Evolutionary conservation across 2,888 invertebrate genomes (phyloP).

Genomic region (Drosophila mettleri): DNA sequence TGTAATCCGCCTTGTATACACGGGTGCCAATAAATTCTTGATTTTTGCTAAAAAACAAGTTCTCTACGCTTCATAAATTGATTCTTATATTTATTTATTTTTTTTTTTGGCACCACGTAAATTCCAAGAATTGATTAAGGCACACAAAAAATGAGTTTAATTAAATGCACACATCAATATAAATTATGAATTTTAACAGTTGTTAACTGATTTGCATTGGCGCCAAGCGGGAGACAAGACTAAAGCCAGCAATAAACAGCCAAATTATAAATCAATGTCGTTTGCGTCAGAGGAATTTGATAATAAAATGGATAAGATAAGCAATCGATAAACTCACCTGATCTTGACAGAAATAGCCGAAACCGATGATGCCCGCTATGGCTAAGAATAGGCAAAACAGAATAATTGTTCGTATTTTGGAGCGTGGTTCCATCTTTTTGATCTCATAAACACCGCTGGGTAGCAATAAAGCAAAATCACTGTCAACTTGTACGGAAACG

Average conservation of each 20-base stretch:
- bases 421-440: conserved; percentile 94
- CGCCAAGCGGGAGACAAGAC: conserved; percentile 50
- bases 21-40: conserved; percentile 49
- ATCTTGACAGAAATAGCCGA: conserved; percentile 95
- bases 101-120: conserved; percentile 12
- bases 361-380: conserved; percentile 93
- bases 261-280: conserved; percentile 44
- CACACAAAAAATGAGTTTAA: conserved; percentile 40
- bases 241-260: not conserved
- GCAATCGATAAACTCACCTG: conserved; percentile 87
- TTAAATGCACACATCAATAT: conserved; percentile 66
- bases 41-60: conserved; percentile 55
- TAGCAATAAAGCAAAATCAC: conserved; percentile 92
- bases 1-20: conserved; percentile 52
- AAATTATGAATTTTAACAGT: conserved; percentile 64
- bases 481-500: conserved; percentile 93
- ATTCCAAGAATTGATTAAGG: conserved; percentile 25
- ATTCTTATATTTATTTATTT: not conserved
- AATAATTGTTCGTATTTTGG: conserved; percentile 92
- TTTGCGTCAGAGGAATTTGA: conserved; percentile 31
- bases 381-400: conserved; percentile 93
- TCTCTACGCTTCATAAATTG: too few relatives aligned
- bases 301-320: conserved; percentile 12
- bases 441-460: conserved; percentile 92
- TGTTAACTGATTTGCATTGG: conserved; percentile 73